Conservation (phyloP, 2,113 vertebrate species). For the Paedocypris sp. region DNA sequence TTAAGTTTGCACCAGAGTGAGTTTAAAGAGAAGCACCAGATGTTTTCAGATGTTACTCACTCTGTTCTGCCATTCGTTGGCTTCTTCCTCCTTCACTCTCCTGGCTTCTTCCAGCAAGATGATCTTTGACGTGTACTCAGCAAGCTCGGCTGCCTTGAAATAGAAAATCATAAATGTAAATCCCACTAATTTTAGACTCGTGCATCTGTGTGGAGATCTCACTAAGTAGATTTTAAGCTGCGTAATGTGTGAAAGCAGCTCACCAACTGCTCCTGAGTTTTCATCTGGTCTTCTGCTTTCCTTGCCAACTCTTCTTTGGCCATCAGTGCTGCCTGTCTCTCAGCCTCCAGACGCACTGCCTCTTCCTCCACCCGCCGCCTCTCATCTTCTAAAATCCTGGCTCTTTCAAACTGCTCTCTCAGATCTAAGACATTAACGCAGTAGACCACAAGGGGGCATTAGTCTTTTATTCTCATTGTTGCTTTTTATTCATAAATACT, state of each 20-base stretch:
- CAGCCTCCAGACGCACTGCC: constrained; percentile 80
- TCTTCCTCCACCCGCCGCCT: constrained; percentile 76
- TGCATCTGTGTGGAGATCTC: too few relatives aligned
- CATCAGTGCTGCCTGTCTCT: constrained; percentile 80
- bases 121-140: constrained; percentile 76
- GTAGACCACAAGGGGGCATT: constrained; percentile 22
- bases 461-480: constrained; percentile 4
- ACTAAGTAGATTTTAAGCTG: too few relatives aligned
- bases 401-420: constrained; percentile 81
- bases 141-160: constrained; percentile 77
- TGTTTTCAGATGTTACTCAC: too few relatives aligned
- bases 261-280: constrained; percentile 94
- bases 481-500: too few relatives aligned
- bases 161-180: background rate
- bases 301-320: constrained; percentile 90
- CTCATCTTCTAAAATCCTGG: constrained; percentile 80
- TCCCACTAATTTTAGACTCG: too few relatives aligned
- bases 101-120: constrained; percentile 71
- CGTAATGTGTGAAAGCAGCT: constrained; percentile 30
- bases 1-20: background rate
- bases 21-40: too few relatives aligned
- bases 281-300: constrained; percentile 81
- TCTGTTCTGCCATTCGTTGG: constrained; percentile 72
- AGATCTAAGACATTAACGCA: constrained; percentile 64
- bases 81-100: constrained; percentile 70